Base-by-base conservation (phyloP, 2,888 invertebrate species). In the Caenorhabditis sp. region DNA sequence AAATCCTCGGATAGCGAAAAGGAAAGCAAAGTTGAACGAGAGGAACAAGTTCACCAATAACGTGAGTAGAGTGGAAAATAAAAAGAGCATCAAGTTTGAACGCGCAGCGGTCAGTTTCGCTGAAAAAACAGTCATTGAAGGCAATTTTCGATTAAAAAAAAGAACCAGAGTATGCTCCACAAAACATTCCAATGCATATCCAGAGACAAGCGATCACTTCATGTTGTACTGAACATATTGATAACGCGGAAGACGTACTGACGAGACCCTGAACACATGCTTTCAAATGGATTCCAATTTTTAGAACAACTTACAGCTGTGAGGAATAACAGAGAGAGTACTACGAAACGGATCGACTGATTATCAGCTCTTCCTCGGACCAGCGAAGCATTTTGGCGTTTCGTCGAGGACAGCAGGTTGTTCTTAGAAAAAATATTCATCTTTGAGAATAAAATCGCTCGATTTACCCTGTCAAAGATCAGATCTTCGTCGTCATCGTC, bases 141-240 rank as follows among this genome's bases (percentile, higher is more conserved):
- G 9, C 32, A 50, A 22, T 2, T 68, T 5, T 15, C 24, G 1
- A 32, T 32, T 24, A 18, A 35, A 22, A 58, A 65, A 35, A 50
- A 71, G 53, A 26, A 82, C 82, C 50, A 1, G 55, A 18, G 61
- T 72, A 78, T 15, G 62, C 61, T 32, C 82, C 82, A 44, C 47
- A 61, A 2, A 82, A 58, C 71, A 82, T 77, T 62, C 82, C 82
- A 13, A 82, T 28, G 40, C 77, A 82, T n/a, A 71, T 68, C 82
- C 82, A 82, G 15, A 78, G 68, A 67, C 82, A 77, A 4, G 70
- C 67, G 11, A 77, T 58, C 4, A 82, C 47, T 56, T 77, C 71
- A 26, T 72, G 71, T 22, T 37, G 35, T 18, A 53, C 40, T 1
- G 77, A 77, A 26, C 82, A 82, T 37, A 22, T 26, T 24, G 64